Conservation (phyloP, 2,888 invertebrate genomes). For the Beris morrisii region DNA sequence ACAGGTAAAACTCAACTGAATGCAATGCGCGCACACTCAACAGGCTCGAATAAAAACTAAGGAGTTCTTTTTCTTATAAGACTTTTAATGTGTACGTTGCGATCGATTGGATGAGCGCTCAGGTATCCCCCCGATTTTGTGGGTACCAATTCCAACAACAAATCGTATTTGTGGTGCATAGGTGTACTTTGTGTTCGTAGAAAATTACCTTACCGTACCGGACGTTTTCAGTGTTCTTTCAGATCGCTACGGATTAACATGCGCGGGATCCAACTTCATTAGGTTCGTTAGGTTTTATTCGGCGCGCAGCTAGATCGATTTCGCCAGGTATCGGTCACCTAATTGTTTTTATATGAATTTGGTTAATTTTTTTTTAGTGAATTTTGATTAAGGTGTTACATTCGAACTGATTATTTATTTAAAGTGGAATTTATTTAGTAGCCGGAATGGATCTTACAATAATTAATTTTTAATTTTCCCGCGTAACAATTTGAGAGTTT, state of each 20-base stretch:
- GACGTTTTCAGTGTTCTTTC: conserved; percentile 36
- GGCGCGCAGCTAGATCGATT: not conserved
- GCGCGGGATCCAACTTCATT: conserved; percentile 14
- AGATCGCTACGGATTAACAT: conserved; percentile 38
- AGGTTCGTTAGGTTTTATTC: not conserved
- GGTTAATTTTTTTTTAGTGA: too few species aligned
- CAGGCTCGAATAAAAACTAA: too few species aligned
- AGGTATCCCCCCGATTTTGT: conserved; percentile 25
- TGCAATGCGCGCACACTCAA: too few species aligned
- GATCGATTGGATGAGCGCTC: conserved; percentile 34
- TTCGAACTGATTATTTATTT: too few species aligned
- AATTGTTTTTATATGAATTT: not conserved
- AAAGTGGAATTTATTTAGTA: not conserved
- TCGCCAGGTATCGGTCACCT: too few species aligned
- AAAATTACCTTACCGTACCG: conserved; percentile 26
- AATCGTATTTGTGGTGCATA: not conserved
- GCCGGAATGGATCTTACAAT: not conserved
- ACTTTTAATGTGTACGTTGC: conserved; percentile 5
- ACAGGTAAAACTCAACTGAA: too few species aligned
- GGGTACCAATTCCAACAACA: not conserved
- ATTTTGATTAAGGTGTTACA: too few species aligned
- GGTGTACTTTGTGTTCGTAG: conserved; percentile 14
- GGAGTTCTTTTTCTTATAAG: too few species aligned
- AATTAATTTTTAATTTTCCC: not conserved
- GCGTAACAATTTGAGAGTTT: not conserved